phyloP scores from a whole-genome alignment of 2,797 vertebrate species.

The Lacerta agilis region DNA sequence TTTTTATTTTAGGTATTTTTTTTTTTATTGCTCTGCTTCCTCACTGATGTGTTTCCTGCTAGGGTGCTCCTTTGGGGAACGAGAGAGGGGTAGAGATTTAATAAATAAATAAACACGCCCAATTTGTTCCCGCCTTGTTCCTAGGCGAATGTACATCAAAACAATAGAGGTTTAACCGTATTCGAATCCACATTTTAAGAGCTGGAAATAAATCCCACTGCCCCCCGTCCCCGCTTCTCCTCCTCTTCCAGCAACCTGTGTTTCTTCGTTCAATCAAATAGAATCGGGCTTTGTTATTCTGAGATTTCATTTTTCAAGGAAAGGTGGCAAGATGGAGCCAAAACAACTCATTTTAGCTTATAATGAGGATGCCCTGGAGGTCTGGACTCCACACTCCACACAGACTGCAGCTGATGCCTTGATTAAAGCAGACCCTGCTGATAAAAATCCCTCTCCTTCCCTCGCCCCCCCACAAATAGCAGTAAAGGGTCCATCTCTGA shows the following conservation, averaged over 20 bases:
- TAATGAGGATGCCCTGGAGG: slow-evolving; percentile 68
- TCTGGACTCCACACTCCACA: slow-evolving; percentile 60
- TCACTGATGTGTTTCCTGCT: too few species aligned
- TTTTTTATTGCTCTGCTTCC: too few species aligned
- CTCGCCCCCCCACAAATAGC: slow-evolving; percentile 37
- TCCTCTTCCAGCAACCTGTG: slow-evolving; percentile 43
- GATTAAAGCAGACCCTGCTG: slow-evolving; percentile 75
- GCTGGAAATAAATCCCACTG: slow-evolving; percentile 1
- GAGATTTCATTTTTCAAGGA: slow-evolving; percentile 48
- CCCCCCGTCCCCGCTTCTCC: neutral
- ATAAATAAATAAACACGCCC: neutral
- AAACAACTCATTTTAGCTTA: slow-evolving; percentile 48
- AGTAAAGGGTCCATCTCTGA: slow-evolving; percentile 58
- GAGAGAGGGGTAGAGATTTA: too few species aligned
- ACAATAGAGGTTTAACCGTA: slow-evolving; percentile 1
- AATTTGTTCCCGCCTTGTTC: neutral
- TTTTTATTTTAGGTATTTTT: too few species aligned
- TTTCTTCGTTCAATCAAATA: slow-evolving; percentile 36
- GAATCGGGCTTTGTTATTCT: slow-evolving; percentile 38
- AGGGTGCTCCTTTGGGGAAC: too few species aligned
- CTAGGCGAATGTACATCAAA: neutral
- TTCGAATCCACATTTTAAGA: neutral
- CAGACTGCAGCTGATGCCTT: slow-evolving; percentile 59
- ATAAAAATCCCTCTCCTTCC: slow-evolving; percentile 57
- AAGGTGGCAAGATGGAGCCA: slow-evolving; percentile 42